A percentile compares a stretch with the other conserved stretches of the same genome.
These are phyloP conservation scores for Cinclus cinclus DNA, from an alignment of 2,113 vertebrate genomes.

Conservation along the genomic window DNA sequence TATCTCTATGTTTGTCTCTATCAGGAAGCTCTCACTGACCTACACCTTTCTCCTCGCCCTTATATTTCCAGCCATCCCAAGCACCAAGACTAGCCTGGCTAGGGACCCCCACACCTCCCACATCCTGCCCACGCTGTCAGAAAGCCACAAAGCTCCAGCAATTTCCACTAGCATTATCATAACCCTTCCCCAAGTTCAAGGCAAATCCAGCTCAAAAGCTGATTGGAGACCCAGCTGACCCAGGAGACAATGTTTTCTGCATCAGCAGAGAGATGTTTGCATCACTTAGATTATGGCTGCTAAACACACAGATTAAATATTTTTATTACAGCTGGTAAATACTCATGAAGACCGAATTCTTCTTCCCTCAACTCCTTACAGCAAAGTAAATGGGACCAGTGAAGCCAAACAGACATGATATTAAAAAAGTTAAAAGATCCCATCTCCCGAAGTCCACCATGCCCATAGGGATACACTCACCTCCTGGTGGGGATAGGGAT, in stretches of 20 bases:
- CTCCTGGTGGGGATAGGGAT: slow-evolving; percentile 93
- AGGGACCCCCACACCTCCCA: not conserved
- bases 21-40: not conserved
- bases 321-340: not conserved
- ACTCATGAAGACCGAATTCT: not conserved
- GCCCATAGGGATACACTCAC: slow-evolving; percentile 62
- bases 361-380: not conserved
- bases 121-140: not conserved
- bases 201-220: not conserved
- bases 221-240: too few relatives aligned
- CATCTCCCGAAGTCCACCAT: fast-evolving
- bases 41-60: not conserved
- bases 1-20: not conserved
- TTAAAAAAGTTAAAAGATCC: not conserved
- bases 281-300: not conserved
- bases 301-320: not conserved
- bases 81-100: not conserved
- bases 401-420: fast-evolving
- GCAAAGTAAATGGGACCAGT: not conserved
- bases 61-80: fast-evolving
- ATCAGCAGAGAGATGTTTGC: not conserved
- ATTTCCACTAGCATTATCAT: not conserved
- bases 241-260: not conserved
- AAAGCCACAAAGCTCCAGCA: not conserved
- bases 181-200: not conserved